phyloP scores from a whole-genome alignment of 1,140 invertebrate species.

The Hyles vespertilio region DNA sequence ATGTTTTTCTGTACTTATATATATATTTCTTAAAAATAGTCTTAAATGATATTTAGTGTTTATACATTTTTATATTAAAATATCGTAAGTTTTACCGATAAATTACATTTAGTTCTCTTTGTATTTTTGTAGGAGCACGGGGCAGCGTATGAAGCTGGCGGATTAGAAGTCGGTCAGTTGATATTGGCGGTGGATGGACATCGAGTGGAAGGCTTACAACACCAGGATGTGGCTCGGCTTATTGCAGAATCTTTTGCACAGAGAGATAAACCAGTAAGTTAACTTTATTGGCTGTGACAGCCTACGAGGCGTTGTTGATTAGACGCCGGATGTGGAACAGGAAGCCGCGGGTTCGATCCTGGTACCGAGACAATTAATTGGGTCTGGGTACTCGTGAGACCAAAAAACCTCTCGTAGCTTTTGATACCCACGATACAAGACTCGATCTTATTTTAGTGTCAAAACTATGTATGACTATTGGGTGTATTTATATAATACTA shows the following conservation, averaged over 20 bases:
- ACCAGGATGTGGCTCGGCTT: constrained; percentile 89
- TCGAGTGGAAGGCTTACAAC: constrained; percentile 87
- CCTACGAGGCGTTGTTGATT: no score
- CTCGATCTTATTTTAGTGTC: no score
- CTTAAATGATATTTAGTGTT: no score
- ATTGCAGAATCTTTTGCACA: constrained; percentile 93
- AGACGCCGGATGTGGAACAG: no score
- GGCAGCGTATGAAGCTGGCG: constrained; percentile 93
- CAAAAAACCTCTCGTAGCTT: no score
- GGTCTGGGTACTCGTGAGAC: no score
- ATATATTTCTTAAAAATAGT: no score
- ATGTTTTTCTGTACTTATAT: no score
- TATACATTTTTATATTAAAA: background rate
- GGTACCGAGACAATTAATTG: no score
- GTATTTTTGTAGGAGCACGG: constrained; percentile 87
- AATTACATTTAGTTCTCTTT: background rate
- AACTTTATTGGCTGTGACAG: background rate
- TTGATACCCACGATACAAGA: no score
- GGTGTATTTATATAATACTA: no score
- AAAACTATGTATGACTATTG: background rate
- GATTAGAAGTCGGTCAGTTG: constrained; percentile 93
- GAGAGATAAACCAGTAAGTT: constrained; percentile 80
- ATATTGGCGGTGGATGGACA: constrained; percentile 95
- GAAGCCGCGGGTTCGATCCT: no score
- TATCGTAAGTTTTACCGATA: background rate